Percentiles rank a stretch among this genome's conserved stretches.
phyloP scores from a whole-genome alignment of 2,888 invertebrate species.

The Idaea straminata region DNA sequence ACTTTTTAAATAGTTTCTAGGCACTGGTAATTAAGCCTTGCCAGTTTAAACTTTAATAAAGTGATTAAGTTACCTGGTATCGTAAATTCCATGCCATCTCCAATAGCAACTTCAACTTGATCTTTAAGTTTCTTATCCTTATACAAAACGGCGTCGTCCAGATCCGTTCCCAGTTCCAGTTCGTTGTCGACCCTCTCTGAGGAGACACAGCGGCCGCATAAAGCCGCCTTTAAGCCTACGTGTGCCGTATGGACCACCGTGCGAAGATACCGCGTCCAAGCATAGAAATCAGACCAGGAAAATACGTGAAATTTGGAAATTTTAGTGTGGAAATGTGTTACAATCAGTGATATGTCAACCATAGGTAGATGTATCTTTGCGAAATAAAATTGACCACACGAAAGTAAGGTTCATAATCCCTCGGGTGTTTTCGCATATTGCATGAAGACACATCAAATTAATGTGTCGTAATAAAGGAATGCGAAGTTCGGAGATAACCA shows the following conservation, averaged over 20 bases:
- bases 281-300: slow-evolving; percentile 77
- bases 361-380: no score
- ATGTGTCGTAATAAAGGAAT: no score
- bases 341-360: neutral
- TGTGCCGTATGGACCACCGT: slow-evolving; percentile 53
- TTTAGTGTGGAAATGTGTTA: neutral
- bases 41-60: no score
- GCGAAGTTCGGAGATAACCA: no score
- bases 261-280: slow-evolving; percentile 66
- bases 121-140: slow-evolving; percentile 94
- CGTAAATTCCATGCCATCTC: slow-evolving; percentile 95
- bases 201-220: slow-evolving; percentile 84
- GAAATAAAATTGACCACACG: no score
- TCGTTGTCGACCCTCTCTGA: slow-evolving; percentile 84
- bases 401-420: no score
- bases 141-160: slow-evolving; percentile 91
- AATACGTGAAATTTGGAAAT: neutral
- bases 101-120: slow-evolving; percentile 94
- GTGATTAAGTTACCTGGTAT: slow-evolving; percentile 85
- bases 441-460: no score
- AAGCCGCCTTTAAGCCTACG: slow-evolving; percentile 79
- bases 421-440: no score
- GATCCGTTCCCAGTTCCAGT: slow-evolving; percentile 82
- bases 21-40: no score
- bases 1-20: no score